Evolutionary conservation across 1,140 invertebrate genomes (phyloP), one percentile per base, ranked within the genome.

Genomic region (Mesaphorura yosii): DNA sequence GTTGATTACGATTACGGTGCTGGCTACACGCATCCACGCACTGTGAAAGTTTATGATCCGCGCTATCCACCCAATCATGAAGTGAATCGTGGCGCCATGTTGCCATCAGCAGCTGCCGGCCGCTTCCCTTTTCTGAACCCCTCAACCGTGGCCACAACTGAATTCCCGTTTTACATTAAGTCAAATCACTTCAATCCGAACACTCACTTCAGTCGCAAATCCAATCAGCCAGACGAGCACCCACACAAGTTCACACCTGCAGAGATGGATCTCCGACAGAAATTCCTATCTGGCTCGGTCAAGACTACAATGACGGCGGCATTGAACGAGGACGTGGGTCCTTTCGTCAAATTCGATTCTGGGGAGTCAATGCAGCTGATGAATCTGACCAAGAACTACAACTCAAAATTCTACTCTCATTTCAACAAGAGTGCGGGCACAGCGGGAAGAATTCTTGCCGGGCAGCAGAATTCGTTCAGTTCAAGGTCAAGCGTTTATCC

Each of bases 41-140:
- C n/a, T n/a, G n/a, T n/a, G 46, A 31, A 48, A 17, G 20, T 48
- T 20, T 63, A 63, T 41, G 61, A 63, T 37, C 61, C 61, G 0
- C 23, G 61, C 20, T 63, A 37, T 48, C 53, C 61, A n/a, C 61
- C 61, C 17, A 51, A 63, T 39, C 61, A 63, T 29, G 55, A 57
- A 34, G 23, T 59, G 3, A 63, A 73, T 74, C 86, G 73, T 82
- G 84, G 86, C 78, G 83, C 72, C 75, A 1, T 60, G 10, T 14
- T 40, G 23, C 12, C n/a, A 17, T 14, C 41, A 0, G 70, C 73
- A 0, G 72, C 72, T 0, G n/a, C n/a, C n/a, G n/a, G n/a, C n/a
- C n/a, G n/a, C n/a, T n/a, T n/a, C n/a, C n/a, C n/a, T n/a, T n/a
- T n/a, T n/a, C n/a, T n/a, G n/a, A n/a, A n/a, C 0, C 72, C 73